Conservation (phyloP, 2,888 invertebrate species). For the Apantesis nais region DNA sequence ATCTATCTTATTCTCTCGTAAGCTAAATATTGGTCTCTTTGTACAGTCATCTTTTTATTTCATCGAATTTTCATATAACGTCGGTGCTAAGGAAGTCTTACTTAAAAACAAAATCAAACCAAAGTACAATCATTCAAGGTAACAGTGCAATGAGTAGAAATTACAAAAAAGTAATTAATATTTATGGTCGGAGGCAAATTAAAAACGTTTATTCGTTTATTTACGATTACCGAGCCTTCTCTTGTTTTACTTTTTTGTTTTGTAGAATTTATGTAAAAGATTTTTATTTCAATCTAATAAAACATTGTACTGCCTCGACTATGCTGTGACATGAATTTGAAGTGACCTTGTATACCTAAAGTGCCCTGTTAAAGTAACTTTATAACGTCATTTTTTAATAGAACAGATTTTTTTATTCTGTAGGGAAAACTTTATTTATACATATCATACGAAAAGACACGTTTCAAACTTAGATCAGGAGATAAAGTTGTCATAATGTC, state of each 20-base stretch:
- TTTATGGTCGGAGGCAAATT: neutral
- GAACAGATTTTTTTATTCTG: neutral
- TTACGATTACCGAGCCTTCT: neutral
- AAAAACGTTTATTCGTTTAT: neutral
- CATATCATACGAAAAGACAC: neutral
- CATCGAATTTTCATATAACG: no score
- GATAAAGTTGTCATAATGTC: neutral
- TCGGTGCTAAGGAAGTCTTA: no score
- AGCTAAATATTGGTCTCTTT: no score
- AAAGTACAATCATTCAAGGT: neutral
- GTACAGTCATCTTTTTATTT: no score
- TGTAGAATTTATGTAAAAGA: neutral
- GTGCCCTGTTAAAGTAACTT: neutral
- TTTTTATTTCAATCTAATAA: neutral
- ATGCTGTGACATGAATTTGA: neutral
- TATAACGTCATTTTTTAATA: neutral
- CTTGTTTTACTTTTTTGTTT: neutral
- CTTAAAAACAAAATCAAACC: no score
- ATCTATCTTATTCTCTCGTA: no score
- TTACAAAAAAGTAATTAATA: neutral
- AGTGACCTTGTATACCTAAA: neutral
- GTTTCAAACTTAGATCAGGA: neutral
- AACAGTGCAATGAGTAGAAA: neutral
- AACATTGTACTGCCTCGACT: neutral
- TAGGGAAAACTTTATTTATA: neutral